Conservation (phyloP, 2,797 vertebrate species). For the Chloroceryle inda region DNA sequence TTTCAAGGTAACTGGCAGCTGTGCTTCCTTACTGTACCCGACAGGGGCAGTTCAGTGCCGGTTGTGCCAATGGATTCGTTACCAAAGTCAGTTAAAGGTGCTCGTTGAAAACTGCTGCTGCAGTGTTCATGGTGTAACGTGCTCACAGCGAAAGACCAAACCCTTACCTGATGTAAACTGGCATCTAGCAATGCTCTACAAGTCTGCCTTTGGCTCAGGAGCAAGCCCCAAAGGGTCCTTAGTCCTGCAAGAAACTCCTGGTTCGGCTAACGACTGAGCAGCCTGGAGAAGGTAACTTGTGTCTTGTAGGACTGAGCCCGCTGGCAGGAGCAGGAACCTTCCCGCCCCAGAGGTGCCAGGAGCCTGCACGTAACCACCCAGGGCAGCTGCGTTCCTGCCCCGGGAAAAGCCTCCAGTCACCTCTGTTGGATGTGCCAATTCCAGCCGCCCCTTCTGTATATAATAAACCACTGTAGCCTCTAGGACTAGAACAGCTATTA, state of each 20-base stretch:
- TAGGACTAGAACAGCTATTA: neutral
- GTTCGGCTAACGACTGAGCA: neutral
- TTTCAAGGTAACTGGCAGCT: slow-evolving; percentile 67
- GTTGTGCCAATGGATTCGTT: neutral
- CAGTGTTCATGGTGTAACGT: neutral
- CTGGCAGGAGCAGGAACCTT: neutral
- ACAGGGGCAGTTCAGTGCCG: neutral
- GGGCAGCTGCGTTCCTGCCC: neutral
- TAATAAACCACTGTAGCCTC: neutral
- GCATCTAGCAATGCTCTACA: neutral
- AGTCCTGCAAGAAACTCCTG: neutral
- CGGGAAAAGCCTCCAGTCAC: neutral
- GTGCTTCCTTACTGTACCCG: neutral
- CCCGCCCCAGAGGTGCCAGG: neutral
- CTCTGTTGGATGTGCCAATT: neutral
- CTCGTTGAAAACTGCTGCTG: neutral
- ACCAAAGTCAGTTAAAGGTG: slow-evolving; percentile 36
- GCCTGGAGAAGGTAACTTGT: neutral
- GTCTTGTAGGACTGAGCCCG: fast-evolving
- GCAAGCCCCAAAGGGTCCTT: neutral
- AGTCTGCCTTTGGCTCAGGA: neutral
- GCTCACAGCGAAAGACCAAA: neutral
- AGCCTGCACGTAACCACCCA: fast-evolving
- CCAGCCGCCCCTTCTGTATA: neutral
- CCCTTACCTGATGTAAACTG: neutral